A percentile compares a stretch with the other conserved stretches of the same genome.
phyloP scores from a whole-genome alignment of 92 coral and sea anemone species.

The Micromussa lordhowensis region DNA sequence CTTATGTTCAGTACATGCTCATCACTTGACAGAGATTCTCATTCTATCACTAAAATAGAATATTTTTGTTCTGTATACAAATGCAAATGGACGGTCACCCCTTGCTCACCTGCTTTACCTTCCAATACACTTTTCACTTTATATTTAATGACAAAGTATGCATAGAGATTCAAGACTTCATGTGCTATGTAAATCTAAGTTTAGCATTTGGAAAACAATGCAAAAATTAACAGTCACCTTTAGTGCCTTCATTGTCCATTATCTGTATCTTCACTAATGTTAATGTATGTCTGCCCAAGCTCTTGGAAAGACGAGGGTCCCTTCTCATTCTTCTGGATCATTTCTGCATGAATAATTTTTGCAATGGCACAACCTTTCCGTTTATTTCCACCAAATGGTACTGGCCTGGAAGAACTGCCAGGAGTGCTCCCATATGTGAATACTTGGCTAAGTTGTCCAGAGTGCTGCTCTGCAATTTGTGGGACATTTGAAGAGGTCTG shows the following conservation, averaged over 20 bases:
- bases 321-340: too few relatives aligned
- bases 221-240: too few relatives aligned
- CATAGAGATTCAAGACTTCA: conserved; percentile 10
- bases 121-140: background rate
- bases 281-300: too few relatives aligned
- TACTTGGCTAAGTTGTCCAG: too few relatives aligned
- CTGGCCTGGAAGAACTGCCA: conserved; percentile 33
- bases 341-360: conserved; percentile 67
- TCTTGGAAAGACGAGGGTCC: too few relatives aligned
- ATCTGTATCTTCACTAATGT: too few relatives aligned
- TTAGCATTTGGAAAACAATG: conserved; percentile 17
- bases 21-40: conserved; percentile 29
- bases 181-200: background rate
- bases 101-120: too few relatives aligned
- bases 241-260: too few relatives aligned
- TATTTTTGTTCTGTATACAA: conserved; percentile 25
- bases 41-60: conserved; percentile 25
- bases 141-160: conserved; percentile 18
- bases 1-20: conserved; percentile 18
- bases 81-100: conserved; percentile 9
- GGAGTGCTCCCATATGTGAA: conserved; percentile 49
- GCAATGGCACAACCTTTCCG: conserved; percentile 46
- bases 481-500: too few relatives aligned
- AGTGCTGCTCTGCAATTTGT: too few relatives aligned
- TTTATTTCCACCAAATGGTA: background rate